These are phyloP conservation scores for Ctenomys sociabilis DNA, from an alignment of 2,113 vertebrate genomes.

Conservation along the genomic window DNA sequence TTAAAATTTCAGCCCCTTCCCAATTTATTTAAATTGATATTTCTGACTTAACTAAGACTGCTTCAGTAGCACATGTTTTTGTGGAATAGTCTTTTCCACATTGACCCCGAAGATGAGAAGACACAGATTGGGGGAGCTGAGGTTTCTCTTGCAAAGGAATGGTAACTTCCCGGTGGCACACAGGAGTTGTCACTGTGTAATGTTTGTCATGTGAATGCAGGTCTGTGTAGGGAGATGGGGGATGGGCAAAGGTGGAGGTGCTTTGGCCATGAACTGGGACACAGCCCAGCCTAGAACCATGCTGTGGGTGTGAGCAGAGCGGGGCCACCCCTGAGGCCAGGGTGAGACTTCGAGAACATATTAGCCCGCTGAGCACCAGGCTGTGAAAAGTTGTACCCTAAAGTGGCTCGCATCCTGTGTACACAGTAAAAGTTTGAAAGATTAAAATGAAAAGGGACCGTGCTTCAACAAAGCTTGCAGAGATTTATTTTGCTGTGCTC, in stretches of 20 bases:
- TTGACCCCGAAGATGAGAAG: not conserved
- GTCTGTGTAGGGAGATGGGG: not conserved
- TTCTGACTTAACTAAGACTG: not conserved
- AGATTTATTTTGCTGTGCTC: slow-evolving; percentile 67
- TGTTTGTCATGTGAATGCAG: rapidly evolving
- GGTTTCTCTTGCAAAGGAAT: not conserved
- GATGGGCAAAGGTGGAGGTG: not conserved
- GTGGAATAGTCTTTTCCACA: not conserved
- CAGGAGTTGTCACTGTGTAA: too few species aligned
- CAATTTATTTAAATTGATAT: not conserved
- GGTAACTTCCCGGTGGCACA: rapidly evolving
- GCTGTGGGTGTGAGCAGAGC: not conserved
- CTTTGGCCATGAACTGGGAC: not conserved
- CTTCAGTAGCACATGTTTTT: not conserved
- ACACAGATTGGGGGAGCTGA: too few species aligned
- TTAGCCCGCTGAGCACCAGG: not conserved
- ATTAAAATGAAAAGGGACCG: slow-evolving; percentile 11
- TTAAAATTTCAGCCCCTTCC: not conserved
- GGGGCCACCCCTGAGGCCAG: not conserved
- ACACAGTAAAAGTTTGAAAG: not conserved
- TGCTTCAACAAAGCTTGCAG: slow-evolving; percentile 59
- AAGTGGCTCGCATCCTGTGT: not conserved
- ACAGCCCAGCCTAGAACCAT: not conserved
- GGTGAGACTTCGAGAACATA: too few species aligned
- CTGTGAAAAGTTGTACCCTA: not conserved